phyloP scores from a whole-genome alignment of 53 echinoderm and acorn worm genomes.

The Paracentrotus lividus region DNA sequence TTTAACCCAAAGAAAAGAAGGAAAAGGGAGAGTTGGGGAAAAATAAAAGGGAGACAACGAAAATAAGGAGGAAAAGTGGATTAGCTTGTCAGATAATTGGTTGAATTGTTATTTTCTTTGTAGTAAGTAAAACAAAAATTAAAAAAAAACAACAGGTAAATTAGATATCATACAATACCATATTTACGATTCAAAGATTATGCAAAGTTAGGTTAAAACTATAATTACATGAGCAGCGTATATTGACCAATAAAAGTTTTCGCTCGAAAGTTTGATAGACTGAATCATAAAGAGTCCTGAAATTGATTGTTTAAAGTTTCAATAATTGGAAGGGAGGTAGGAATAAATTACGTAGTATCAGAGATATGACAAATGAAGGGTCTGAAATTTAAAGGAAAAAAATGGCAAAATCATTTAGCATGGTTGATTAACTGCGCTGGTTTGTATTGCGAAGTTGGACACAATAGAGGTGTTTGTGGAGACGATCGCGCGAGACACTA shows the following conservation, averaged over 20 bases:
- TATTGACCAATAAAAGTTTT: not conserved
- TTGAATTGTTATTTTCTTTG: not conserved
- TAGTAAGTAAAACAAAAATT: too few relatives aligned
- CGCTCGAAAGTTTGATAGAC: not conserved
- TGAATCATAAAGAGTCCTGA: not conserved
- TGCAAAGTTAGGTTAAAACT: not conserved
- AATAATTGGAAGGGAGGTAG: slow-evolving; percentile 16
- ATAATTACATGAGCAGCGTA: not conserved
- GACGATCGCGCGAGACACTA: slow-evolving; percentile 60
- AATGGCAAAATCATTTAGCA: slow-evolving; percentile 54
- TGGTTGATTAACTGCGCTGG: slow-evolving; percentile 41
- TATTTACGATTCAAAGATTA: not conserved
- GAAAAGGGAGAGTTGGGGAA: not conserved
- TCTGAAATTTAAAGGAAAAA: not conserved
- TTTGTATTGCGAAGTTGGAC: slow-evolving; percentile 42
- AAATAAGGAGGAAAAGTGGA: not conserved
- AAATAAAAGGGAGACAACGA: not conserved
- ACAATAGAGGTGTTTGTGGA: slow-evolving; percentile 71
- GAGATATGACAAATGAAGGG: slow-evolving; percentile 27
- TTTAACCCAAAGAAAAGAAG: not conserved
- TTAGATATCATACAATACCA: not conserved
- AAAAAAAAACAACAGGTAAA: too few relatives aligned
- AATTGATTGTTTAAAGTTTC: slow-evolving; percentile 31
- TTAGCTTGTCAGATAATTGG: not conserved
- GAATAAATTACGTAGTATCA: slow-evolving; percentile 2